Conservation (phyloP, 2,113 vertebrate genomes). For the Rhipidura dahli region DNA sequence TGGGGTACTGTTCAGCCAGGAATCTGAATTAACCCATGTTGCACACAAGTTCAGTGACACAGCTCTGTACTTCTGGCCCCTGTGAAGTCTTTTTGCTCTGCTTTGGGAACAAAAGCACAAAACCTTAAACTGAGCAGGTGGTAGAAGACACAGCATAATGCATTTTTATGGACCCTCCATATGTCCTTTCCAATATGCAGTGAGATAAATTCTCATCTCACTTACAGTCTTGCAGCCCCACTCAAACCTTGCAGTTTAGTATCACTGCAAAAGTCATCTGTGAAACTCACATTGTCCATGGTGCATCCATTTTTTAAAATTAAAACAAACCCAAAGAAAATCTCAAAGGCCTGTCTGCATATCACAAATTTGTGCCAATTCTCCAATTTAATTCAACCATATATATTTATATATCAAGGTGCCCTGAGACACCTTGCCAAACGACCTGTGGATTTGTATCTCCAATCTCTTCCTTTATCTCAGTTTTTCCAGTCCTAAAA, state of each 20-base stretch:
- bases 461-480: neutral
- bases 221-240: neutral
- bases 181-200: neutral
- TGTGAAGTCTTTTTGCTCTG: neutral
- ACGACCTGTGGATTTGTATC: neutral
- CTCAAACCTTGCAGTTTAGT: neutral
- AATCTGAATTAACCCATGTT: neutral
- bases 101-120: neutral
- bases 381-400: neutral
- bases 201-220: neutral
- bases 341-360: neutral
- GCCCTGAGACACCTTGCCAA: neutral
- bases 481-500: neutral
- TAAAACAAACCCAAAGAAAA: neutral
- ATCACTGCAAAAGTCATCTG: neutral
- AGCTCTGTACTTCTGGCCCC: neutral
- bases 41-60: neutral
- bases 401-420: neutral
- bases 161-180: neutral
- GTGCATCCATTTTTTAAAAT: neutral
- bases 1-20: neutral
- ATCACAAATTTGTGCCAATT: neutral
- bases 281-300: neutral
- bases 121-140: neutral
- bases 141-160: conserved; percentile 3